A percentile compares a stretch with the other conserved stretches of the same genome.
phyloP scores from a whole-genome alignment of 2,797 vertebrate genomes.

The Erethizon dorsatum region DNA sequence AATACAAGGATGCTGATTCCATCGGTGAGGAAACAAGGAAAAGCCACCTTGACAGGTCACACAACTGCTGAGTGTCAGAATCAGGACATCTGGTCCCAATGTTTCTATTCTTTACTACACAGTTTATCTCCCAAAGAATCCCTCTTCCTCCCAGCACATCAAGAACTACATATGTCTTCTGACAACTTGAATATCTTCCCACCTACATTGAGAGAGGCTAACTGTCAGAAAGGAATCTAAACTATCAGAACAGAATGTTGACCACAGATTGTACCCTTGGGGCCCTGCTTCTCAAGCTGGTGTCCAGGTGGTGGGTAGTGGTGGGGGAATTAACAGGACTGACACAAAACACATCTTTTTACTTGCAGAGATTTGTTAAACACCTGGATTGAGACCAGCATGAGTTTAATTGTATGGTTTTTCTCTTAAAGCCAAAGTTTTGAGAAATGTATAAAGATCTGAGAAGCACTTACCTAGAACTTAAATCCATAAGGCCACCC shows the following conservation, averaged over 20 bases:
- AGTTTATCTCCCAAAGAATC: neutral
- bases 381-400: conserved; percentile 1
- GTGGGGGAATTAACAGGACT: neutral
- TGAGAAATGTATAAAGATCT: conserved; percentile 15
- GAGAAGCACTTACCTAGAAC: neutral
- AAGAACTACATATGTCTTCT: conserved; percentile 20
- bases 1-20: neutral
- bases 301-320: neutral
- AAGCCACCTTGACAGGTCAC: neutral
- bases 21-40: conserved; percentile 1
- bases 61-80: neutral
- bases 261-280: neutral
- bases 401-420: neutral
- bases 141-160: neutral
- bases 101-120: neutral
- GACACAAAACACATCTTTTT: neutral
- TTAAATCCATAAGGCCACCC: neutral
- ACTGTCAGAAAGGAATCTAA: conserved; percentile 8
- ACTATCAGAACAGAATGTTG: neutral
- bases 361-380: conserved; percentile 29
- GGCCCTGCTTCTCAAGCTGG: neutral
- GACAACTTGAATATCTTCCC: conserved; percentile 34
- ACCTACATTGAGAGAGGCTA: neutral
- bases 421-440: conserved; percentile 26
- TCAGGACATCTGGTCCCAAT: neutral